Percentiles rank a stretch among this genome's conserved stretches.
Evolutionary conservation across 1,140 invertebrate genomes (phyloP).

Genomic region (Tachypleus tridentatus): DNA sequence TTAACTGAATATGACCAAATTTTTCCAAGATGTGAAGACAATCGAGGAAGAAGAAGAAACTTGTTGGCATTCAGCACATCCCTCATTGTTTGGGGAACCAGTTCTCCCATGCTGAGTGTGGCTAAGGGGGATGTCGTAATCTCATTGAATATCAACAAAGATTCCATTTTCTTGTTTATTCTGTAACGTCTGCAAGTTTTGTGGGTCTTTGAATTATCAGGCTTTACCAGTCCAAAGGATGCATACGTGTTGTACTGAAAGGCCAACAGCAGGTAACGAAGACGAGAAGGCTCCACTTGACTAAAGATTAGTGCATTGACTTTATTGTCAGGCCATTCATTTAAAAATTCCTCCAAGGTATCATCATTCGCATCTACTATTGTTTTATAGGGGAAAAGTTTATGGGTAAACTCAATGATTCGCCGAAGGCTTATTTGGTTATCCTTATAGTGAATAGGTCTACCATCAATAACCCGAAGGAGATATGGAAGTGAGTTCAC

Average conservation of each 20-base stretch:
- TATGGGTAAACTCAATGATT: too few species aligned
- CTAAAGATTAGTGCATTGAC: slow-evolving; percentile 82
- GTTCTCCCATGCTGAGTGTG: slow-evolving; percentile 71
- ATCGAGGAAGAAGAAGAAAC: slow-evolving; percentile 69
- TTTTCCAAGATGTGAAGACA: too few species aligned
- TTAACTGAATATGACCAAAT: too few species aligned
- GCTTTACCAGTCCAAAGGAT: slow-evolving; percentile 63
- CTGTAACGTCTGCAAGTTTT: slow-evolving; percentile 40
- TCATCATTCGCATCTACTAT: slow-evolving; percentile 54
- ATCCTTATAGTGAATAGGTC: too few species aligned
- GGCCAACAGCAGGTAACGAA: slow-evolving; percentile 77
- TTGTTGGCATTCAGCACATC: slow-evolving; percentile 81
- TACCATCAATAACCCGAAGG: too few species aligned
- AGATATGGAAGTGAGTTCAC: too few species aligned
- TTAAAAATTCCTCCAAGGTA: slow-evolving; percentile 64
- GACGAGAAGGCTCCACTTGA: slow-evolving; percentile 53
- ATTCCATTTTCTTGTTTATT: slow-evolving; percentile 63
- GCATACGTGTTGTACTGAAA: slow-evolving; percentile 71
- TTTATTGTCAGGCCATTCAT: slow-evolving; percentile 79
- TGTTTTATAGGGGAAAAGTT: slow-evolving; percentile 67
- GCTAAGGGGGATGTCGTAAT: slow-evolving; percentile 65
- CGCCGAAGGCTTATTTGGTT: too few species aligned
- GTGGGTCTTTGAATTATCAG: slow-evolving; percentile 22
- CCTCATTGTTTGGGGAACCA: slow-evolving; percentile 69
- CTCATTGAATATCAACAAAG: slow-evolving; percentile 82